Evolutionary conservation across 2,888 invertebrate species (phyloP).

Genomic region (Kryphioiulus occultus): DNA sequence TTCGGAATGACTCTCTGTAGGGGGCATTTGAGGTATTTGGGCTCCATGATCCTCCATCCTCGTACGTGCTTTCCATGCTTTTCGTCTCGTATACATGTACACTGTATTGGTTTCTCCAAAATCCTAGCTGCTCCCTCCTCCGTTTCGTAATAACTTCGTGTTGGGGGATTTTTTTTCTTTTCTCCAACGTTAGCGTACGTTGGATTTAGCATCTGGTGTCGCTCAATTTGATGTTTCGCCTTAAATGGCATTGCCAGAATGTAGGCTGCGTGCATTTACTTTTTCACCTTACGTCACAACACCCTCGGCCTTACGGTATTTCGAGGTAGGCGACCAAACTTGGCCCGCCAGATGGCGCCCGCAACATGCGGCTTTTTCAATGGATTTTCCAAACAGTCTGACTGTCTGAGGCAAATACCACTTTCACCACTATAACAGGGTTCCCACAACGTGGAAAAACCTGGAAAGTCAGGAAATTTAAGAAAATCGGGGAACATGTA

Average conservation of each 20-base stretch:
- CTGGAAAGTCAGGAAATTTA: no score
- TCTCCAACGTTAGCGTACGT: not conserved
- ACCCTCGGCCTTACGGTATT: not conserved
- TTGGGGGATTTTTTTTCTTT: not conserved
- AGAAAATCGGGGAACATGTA: no score
- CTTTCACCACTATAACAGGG: no score
- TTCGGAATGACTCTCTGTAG: not conserved
- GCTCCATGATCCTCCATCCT: no score
- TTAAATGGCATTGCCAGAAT: conserved; percentile 20
- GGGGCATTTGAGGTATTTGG: not conserved
- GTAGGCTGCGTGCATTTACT: conserved; percentile 14
- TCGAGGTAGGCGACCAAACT: not conserved
- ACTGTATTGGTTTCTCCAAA: conserved; percentile 18
- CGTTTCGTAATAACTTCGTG: not conserved
- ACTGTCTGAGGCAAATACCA: no score
- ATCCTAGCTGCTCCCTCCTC: not conserved
- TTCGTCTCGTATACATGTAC: not conserved
- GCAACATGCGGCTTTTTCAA: not conserved
- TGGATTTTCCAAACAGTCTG: no score
- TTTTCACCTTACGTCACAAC: not conserved
- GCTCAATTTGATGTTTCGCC: conserved; percentile 25
- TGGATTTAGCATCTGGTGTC: conserved; percentile 35
- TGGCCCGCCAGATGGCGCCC: not conserved
- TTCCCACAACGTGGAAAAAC: no score
- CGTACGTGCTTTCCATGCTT: conserved; percentile 2